Evolutionary conservation across 2,888 invertebrate species (phyloP), one percentile per base, ranked within the genome.

Genomic region (Geotrupes spiniger): DNA sequence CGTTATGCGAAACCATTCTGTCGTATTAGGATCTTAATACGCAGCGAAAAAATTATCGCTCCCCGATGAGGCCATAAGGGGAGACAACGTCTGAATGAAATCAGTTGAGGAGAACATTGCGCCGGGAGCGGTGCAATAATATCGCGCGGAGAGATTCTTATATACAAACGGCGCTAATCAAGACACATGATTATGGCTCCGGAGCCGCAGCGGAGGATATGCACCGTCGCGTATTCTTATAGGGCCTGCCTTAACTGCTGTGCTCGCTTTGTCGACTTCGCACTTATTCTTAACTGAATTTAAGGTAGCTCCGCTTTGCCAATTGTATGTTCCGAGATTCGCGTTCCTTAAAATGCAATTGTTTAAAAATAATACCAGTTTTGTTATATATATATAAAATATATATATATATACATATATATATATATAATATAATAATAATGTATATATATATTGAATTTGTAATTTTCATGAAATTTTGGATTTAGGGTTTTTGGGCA

Each of bases 91-190:
- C 44, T 46, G 51, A 58, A 59, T 56, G 55, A 57, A 59, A 59
- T 58, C 58, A 55, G 57, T 51, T 46, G 49, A 56, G 49, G 51
- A 48, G 49, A 54, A 53, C 54, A 54, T 48, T 51, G 56, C 43
- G 44, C 41, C 52, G 53, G 56, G 60, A 58, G 58, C 53, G 52
- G 49, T 61, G 63, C 62, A 62, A 63, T 63, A 67, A 68, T 66
- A 67, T 65, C 62, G 62, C 64, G 63, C 62, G 56, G 60, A 61
- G 63, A 63, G 63, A 67, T 68, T 69, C 70, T 70, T 70, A 68
- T 68, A 66, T 67, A 71, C 71, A 71, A 72, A 71, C 68, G 71
- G 69, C 65, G 70, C 71, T 73, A 73, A 73, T 73, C 73, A 73
- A 73, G 73, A 73, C 72, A 69, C 71, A 73, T 68, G 72, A 72